Conservation (phyloP, 2,888 invertebrate species). For the Latrodectus hesperus region DNA sequence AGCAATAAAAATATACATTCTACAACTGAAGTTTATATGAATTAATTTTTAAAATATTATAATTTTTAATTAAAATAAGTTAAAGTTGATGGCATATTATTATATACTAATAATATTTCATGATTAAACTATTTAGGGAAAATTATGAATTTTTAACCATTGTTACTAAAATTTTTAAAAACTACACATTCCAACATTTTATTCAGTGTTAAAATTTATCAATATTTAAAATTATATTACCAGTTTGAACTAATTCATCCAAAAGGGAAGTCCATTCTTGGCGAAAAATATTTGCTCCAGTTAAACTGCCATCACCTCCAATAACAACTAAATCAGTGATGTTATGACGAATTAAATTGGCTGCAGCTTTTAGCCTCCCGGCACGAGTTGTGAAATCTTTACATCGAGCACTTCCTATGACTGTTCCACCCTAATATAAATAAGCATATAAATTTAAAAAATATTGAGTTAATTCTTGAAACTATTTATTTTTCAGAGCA, state of each 20-base stretch:
- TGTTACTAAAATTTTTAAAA: not conserved
- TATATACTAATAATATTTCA: too few species aligned
- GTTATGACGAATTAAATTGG: constrained; percentile 76
- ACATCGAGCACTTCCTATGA: constrained; percentile 78
- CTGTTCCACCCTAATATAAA: constrained; percentile 76
- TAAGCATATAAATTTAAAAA: too few species aligned
- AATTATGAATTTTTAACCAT: too few species aligned
- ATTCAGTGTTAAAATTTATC: constrained; percentile 77
- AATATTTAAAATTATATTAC: constrained; percentile 78
- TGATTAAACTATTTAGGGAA: too few species aligned
- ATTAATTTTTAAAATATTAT: too few species aligned
- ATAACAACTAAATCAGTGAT: constrained; percentile 78
- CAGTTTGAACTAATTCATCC: constrained; percentile 75
- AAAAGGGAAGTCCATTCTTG: constrained; percentile 77
- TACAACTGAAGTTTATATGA: too few species aligned
- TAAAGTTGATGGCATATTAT: not conserved
- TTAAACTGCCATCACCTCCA: constrained; percentile 78
- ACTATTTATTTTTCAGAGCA: too few species aligned
- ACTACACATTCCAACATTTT: not conserved
- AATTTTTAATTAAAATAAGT: not conserved
- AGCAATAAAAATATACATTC: too few species aligned
- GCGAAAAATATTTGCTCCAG: constrained; percentile 77
- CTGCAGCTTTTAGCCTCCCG: constrained; percentile 77
- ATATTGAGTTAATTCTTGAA: too few species aligned
- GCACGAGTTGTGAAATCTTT: constrained; percentile 76